These are phyloP conservation scores for Hippasteria phrygiana DNA, from an alignment of 53 echinoderm and acorn worm genomes.

Conservation along the genomic window DNA sequence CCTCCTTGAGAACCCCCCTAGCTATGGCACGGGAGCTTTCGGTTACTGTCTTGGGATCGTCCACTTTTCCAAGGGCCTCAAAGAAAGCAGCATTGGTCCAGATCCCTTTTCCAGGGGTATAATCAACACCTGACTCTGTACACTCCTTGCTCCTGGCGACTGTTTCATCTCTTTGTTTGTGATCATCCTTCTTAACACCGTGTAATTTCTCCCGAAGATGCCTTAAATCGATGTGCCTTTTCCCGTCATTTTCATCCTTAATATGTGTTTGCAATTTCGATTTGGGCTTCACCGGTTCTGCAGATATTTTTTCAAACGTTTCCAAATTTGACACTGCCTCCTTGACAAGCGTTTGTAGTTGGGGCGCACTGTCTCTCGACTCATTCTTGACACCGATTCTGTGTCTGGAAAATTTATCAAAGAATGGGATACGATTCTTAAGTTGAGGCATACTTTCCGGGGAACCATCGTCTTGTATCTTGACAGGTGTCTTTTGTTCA, in stretches of 20 bases:
- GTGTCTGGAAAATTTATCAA: conserved; percentile 54
- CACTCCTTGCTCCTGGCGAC: neutral
- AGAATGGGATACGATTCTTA: conserved; percentile 55
- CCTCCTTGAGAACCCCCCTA: conserved; percentile 1
- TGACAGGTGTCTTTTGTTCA: neutral
- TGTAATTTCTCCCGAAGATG: conserved; percentile 3
- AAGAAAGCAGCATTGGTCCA: conserved; percentile 56
- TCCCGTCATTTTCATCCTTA: neutral
- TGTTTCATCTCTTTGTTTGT: neutral
- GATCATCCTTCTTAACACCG: neutral
- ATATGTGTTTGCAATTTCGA: neutral
- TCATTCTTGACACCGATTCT: neutral
- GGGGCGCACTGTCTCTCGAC: neutral
- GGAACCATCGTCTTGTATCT: neutral
- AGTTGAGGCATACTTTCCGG: conserved; percentile 7
- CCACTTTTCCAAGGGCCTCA: conserved; percentile 42
- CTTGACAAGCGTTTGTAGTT: conserved; percentile 10
- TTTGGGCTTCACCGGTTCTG: neutral
- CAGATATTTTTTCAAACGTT: neutral
- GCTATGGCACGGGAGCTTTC: neutral
- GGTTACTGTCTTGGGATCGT: neutral
- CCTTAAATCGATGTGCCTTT: neutral
- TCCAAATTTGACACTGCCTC: neutral
- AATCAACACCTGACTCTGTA: conserved; percentile 21
- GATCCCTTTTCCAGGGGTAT: conserved; percentile 41